Evolutionary conservation across 2,797 vertebrate genomes (phyloP).

Genomic region (Coreius guichenoti): DNA sequence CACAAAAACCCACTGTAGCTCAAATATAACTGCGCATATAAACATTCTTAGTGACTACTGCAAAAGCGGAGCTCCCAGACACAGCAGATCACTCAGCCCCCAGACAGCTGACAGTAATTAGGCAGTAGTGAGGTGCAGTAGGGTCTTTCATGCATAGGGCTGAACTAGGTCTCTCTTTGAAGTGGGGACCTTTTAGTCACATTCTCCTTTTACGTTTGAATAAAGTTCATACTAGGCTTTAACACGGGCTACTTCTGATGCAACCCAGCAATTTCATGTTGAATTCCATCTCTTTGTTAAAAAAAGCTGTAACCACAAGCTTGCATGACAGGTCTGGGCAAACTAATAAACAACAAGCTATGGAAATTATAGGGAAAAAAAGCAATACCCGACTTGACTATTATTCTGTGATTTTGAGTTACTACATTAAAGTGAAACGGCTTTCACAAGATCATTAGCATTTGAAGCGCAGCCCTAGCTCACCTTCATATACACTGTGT

Average conservation of each 20-base stretch:
- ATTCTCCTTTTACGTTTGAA: slow-evolving; percentile 39
- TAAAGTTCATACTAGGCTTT: slow-evolving; percentile 21
- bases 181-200: slow-evolving; percentile 44
- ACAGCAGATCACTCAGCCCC: slow-evolving; percentile 46
- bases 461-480: slow-evolving; percentile 32
- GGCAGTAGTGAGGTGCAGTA: slow-evolving; percentile 50
- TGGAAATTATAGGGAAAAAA: slow-evolving; percentile 30
- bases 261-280: slow-evolving; percentile 37
- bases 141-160: slow-evolving; percentile 58
- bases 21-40: slow-evolving; percentile 1
- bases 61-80: slow-evolving; percentile 24
- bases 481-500: slow-evolving; percentile 25
- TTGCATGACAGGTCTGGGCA: slow-evolving; percentile 27
- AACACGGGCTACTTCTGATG: slow-evolving; percentile 38
- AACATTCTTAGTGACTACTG: slow-evolving; percentile 13
- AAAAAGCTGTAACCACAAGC: slow-evolving; percentile 32
- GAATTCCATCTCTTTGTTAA: slow-evolving; percentile 34
- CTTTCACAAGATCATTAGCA: slow-evolving; percentile 31
- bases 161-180: slow-evolving; percentile 54
- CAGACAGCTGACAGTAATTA: slow-evolving; percentile 64
- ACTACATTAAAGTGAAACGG: slow-evolving; percentile 45
- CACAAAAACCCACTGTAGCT: neutral
- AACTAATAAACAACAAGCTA: slow-evolving; percentile 36
- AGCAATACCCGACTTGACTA: neutral
- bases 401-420: slow-evolving; percentile 12